phyloP scores from a whole-genome alignment of 2,113 vertebrate species.

The Melierax canorus region DNA sequence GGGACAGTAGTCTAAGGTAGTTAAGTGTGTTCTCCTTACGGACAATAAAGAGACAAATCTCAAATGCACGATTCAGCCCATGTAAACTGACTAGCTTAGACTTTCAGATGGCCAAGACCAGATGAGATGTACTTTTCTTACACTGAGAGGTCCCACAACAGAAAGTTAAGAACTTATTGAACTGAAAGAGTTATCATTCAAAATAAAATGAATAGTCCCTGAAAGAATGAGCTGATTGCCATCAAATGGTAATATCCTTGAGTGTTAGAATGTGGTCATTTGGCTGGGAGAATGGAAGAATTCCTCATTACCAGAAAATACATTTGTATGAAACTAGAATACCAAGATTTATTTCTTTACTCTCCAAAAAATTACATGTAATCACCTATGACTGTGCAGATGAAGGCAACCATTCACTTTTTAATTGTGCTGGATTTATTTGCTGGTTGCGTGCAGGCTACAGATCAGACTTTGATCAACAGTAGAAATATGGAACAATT shows the following conservation, averaged over 20 bases:
- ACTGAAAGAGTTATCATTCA: neutral
- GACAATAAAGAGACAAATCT: neutral
- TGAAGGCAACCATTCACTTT: neutral
- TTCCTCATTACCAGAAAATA: neutral
- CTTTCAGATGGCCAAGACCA: neutral
- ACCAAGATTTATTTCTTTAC: neutral
- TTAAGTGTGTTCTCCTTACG: neutral
- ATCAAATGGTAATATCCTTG: neutral
- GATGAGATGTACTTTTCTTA: neutral
- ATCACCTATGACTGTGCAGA: neutral
- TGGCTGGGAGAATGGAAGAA: neutral
- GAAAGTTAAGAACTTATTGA: neutral
- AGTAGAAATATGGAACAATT: neutral
- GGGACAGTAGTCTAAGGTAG: neutral
- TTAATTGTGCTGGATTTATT: neutral
- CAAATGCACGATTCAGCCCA: neutral
- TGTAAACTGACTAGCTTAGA: neutral
- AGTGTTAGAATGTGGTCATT: neutral
- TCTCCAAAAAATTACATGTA: neutral
- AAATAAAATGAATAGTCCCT: neutral
- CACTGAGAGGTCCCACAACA: neutral
- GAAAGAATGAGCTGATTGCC: neutral
- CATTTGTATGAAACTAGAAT: neutral
- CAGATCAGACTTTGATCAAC: neutral
- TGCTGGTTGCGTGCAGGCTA: neutral